Conservation (phyloP, 1,140 invertebrate species). For the Drosophila aff. region DNA sequence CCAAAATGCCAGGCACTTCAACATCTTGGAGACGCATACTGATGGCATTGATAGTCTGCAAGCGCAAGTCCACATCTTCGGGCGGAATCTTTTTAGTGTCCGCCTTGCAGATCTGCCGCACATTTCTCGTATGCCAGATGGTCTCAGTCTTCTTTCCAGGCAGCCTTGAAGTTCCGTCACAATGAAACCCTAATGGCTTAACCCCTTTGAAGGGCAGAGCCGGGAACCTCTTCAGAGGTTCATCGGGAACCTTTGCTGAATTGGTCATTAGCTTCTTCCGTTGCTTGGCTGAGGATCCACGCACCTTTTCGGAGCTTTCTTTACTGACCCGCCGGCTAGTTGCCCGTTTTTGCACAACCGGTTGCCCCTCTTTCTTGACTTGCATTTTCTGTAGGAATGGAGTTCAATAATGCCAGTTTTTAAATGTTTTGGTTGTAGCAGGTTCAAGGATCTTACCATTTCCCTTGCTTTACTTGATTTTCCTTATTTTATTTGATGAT, state of each 20-base stretch:
- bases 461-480: not conserved
- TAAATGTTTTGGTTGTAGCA: fast-evolving
- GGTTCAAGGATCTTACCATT: not conserved
- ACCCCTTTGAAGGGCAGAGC: not conserved
- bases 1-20: not conserved
- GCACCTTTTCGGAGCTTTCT: not conserved
- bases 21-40: constrained; percentile 17
- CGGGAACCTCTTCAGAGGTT: too few relatives aligned
- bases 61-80: not conserved
- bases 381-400: not conserved
- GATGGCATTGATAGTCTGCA: constrained; percentile 6
- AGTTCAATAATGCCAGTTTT: fast-evolving
- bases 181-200: not conserved
- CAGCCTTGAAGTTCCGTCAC: not conserved
- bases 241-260: not conserved
- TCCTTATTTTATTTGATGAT: too few relatives aligned
- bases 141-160: not conserved
- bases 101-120: not conserved
- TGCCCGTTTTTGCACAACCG: not conserved
- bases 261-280: not conserved
- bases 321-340: not conserved
- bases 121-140: not conserved
- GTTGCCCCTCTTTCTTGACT: not conserved
- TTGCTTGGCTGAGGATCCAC: not conserved
- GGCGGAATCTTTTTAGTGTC: too few relatives aligned